Base-by-base conservation (phyloP, 2,113 vertebrate genomes). In the Pleuronectes platessa region DNA sequence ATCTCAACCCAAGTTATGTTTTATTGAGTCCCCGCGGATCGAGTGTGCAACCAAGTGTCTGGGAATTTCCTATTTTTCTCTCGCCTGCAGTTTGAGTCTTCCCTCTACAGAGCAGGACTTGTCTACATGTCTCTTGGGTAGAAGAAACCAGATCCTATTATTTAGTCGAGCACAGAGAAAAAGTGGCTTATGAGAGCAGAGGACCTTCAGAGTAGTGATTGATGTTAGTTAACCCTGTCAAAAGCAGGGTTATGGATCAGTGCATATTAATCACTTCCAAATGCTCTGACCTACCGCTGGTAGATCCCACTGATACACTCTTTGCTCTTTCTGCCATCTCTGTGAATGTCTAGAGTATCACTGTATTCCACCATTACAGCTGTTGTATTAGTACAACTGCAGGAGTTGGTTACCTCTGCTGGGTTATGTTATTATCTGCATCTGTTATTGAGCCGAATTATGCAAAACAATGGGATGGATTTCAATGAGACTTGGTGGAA, bases 171-270 rank as follows among this genome's bases (percentile, higher is more conserved):
- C 15, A 17, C 56, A 47, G 66, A 67, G 40, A 18, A 70, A 81
- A 67, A 78, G 60, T 45, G 54, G 37, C 56, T 78, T 58, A 65
- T 63, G 61, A 66, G 49, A 59, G 73, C 55, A n/a, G 56, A 62
- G 49, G 75, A 71, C 76, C 71, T 68, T 83, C 66, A 76, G 70
- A 60, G 54, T 53, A 60, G 53, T 91, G 90, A 92, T 74, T 86
- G 90, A 92, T 92, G 80, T 64, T 62, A 79, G 74, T 85, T 85
- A 77, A 86, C 84, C 84, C 63, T 69, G 81, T 90, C 89, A 88
- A 58, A 85, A 64, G 24, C 21, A 79, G 71, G 88, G 82, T 90
- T 92, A 88, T 80, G 79, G 82, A 90, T 88, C 88, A 66, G 78
- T 68, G 79, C 79, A 63, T 54, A 77, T 86, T 74, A 88, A 91